Evolutionary conservation across 2,888 invertebrate genomes (phyloP).

Genomic region (Drosophila peninsularis): DNA sequence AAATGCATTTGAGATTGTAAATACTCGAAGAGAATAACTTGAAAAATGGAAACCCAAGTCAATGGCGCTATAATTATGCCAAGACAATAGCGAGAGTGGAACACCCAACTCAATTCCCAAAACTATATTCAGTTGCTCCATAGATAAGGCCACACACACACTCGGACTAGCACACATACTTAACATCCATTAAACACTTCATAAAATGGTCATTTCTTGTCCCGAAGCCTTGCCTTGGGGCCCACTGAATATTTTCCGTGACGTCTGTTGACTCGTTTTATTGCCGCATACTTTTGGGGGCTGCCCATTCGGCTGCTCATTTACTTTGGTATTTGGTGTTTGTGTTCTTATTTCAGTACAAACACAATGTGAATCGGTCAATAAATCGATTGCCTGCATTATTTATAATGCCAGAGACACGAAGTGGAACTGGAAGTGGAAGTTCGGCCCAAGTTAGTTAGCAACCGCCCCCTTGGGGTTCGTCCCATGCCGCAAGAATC

Average conservation of each 20-base stretch:
- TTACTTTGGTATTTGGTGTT: constrained; percentile 46
- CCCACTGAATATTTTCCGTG: constrained; percentile 36
- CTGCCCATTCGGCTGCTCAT: constrained; percentile 29
- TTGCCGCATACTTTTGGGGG: constrained; percentile 56
- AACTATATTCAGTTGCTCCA: constrained; percentile 24
- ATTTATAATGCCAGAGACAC: constrained; percentile 65
- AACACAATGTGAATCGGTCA: constrained; percentile 60
- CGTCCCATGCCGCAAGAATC: constrained; percentile 34
- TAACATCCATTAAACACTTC: constrained; percentile 79
- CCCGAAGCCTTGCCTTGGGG: constrained; percentile 13
- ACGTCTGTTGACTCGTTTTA: constrained; percentile 68
- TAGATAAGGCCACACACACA: constrained; percentile 57
- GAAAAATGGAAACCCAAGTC: constrained; percentile 7
- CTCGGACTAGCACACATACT: constrained; percentile 49
- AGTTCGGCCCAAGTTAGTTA: constrained; percentile 47
- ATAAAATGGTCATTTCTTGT: constrained; percentile 75
- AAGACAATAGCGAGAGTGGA: constrained; percentile 34
- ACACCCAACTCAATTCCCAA: constrained; percentile 52
- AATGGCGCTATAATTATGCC: constrained; percentile 60
- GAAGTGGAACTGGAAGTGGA: constrained; percentile 33
- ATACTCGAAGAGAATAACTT: constrained; percentile 2
- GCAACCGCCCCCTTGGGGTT: constrained; percentile 18
- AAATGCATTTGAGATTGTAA: constrained; percentile 10
- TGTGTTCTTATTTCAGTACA: constrained; percentile 47
- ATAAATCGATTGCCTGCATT: constrained; percentile 75